These are phyloP conservation scores for Sitobion miscanthi DNA, from an alignment of 1,140 invertebrate species.

Conservation along the genomic window DNA sequence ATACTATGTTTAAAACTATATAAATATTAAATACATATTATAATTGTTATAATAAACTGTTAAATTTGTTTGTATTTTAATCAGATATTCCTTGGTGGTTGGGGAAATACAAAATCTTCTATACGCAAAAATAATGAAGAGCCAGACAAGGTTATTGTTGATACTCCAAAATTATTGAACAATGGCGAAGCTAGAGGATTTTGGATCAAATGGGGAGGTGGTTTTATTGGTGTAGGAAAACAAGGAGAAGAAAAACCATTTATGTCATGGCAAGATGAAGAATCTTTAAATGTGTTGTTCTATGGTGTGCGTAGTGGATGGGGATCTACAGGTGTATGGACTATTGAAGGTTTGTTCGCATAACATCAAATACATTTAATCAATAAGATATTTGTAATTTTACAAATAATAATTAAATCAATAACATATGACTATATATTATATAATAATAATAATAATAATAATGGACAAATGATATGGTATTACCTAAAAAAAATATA, in stretches of 20 bases:
- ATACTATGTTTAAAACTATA: neutral
- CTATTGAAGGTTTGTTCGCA: conserved; percentile 72
- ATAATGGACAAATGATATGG: too few relatives aligned
- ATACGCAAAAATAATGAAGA: conserved; percentile 79
- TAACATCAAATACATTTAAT: neutral
- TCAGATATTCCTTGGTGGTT: conserved; percentile 83
- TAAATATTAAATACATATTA: neutral
- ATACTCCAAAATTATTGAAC: conserved; percentile 74
- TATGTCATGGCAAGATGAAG: conserved; percentile 73
- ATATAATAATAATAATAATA: too few relatives aligned
- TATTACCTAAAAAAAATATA: too few relatives aligned
- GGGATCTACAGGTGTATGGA: conserved; percentile 82
- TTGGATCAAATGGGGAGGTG: conserved; percentile 80
- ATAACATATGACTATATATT: neutral
- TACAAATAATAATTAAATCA: neutral
- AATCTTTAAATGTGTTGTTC: conserved; percentile 73
- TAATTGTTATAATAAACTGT: too few relatives aligned
- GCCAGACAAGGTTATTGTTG: conserved; percentile 76
- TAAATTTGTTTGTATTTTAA: conserved; percentile 47
- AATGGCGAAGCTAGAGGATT: conserved; percentile 78
- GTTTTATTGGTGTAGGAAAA: conserved; percentile 71
- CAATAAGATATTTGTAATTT: too few relatives aligned
- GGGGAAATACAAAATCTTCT: conserved; percentile 82
- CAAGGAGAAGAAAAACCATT: conserved; percentile 76
- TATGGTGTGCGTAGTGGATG: conserved; percentile 85